These are phyloP conservation scores for Apantesis nais DNA, from an alignment of 2,888 invertebrate genomes.

Conservation along the genomic window DNA sequence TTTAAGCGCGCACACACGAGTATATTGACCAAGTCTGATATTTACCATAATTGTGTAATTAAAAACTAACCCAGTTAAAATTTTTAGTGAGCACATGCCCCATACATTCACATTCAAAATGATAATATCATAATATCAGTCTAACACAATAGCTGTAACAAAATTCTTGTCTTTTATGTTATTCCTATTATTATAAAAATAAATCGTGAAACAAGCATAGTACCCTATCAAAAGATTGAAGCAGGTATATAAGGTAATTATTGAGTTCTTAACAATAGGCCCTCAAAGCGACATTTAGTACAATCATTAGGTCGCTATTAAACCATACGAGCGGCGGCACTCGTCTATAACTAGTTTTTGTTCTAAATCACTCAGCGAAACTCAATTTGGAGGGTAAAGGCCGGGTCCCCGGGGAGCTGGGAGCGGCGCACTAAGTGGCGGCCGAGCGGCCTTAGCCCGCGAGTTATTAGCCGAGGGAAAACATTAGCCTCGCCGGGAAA, in stretches of 20 bases:
- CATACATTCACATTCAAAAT: too few relatives aligned
- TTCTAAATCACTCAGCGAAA: slow-evolving; percentile 75
- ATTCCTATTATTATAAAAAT: neutral
- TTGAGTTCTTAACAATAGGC: neutral
- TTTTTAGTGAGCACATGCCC: too few relatives aligned
- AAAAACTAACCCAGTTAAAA: too few relatives aligned
- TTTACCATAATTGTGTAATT: too few relatives aligned
- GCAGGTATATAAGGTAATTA: neutral
- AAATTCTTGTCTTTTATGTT: neutral
- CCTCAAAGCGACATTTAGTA: slow-evolving; percentile 36
- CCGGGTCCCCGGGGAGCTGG: slow-evolving; percentile 57
- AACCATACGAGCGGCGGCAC: slow-evolving; percentile 53
- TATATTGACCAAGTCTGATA: too few relatives aligned
- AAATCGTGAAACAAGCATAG: neutral
- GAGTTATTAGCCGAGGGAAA: slow-evolving; percentile 69
- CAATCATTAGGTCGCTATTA: slow-evolving; percentile 50
- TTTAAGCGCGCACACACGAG: too few relatives aligned
- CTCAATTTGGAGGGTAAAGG: slow-evolving; percentile 72
- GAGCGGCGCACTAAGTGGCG: slow-evolving; percentile 58
- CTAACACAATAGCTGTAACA: neutral
- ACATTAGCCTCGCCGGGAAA: slow-evolving; percentile 60
- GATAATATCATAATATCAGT: neutral
- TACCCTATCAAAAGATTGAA: neutral
- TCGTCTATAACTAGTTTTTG: slow-evolving; percentile 68
- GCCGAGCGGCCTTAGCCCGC: slow-evolving; percentile 60